phyloP scores from a whole-genome alignment of 2,888 invertebrate genomes.

The Meloe dianella region DNA sequence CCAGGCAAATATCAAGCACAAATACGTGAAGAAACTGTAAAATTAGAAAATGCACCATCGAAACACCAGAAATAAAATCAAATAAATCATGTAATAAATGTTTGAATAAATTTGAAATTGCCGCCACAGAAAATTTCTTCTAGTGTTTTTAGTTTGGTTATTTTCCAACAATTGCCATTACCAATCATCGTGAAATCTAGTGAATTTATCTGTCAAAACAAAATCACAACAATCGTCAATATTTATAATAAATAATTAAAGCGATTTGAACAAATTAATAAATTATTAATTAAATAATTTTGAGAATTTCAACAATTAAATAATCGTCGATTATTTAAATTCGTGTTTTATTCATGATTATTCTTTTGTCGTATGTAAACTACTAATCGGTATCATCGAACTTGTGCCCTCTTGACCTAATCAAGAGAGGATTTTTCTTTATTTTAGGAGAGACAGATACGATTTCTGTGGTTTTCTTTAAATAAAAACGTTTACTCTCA shows the following conservation, averaged over 20 bases:
- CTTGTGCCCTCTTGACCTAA: conserved; percentile 31
- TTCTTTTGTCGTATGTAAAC: background rate
- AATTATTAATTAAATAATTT: too few relatives aligned
- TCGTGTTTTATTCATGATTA: background rate
- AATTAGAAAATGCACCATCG: conserved; percentile 70
- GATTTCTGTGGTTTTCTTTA: background rate
- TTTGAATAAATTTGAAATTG: background rate
- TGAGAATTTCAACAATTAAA: background rate
- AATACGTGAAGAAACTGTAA: conserved; percentile 67
- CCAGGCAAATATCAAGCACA: conserved; percentile 70
- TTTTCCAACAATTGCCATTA: background rate
- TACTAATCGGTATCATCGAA: conserved; percentile 20
- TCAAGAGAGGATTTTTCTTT: background rate
- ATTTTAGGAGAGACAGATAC: too few relatives aligned
- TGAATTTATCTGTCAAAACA: background rate
- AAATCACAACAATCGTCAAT: background rate
- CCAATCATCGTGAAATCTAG: background rate
- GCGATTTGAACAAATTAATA: too few relatives aligned
- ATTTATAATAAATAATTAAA: too few relatives aligned
- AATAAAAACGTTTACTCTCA: background rate
- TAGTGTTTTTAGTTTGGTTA: conserved; percentile 19
- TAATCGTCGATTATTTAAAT: background rate
- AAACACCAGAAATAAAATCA: conserved; percentile 51
- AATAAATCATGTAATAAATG: background rate
- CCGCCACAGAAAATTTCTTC: background rate